phyloP scores from a whole-genome alignment of 2,888 invertebrate genomes.

The Eupithecia exiguata region DNA sequence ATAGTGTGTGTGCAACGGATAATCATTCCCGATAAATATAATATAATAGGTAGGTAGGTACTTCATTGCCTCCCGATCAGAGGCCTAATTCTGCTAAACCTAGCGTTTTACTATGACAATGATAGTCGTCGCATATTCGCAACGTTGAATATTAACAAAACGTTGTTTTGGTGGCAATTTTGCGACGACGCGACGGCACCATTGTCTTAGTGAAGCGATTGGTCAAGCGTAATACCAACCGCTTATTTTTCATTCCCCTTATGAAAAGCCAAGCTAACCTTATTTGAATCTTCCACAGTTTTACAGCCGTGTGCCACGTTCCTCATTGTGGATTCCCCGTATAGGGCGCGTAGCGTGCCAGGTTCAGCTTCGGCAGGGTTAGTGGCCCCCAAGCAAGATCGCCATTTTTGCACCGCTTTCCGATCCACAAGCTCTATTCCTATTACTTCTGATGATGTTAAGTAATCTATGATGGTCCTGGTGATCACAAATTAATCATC shows the following conservation, averaged over 20 bases:
- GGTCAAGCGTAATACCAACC: no score
- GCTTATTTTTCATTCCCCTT: not conserved
- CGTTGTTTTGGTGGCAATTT: not conserved
- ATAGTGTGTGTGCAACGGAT: not conserved
- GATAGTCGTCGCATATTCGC: not conserved
- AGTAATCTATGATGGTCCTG: slow-evolving; percentile 85
- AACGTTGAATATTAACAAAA: not conserved
- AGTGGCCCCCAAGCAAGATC: slow-evolving; percentile 85
- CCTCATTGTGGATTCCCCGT: slow-evolving; percentile 86
- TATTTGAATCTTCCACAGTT: slow-evolving; percentile 79
- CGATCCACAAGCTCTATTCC: slow-evolving; percentile 89
- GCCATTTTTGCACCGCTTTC: slow-evolving; percentile 86
- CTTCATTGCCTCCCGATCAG: no score
- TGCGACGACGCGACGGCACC: not conserved
- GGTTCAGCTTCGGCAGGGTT: slow-evolving; percentile 86
- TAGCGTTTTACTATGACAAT: not conserved
- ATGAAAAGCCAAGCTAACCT: slow-evolving; percentile 48
- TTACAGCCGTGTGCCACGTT: slow-evolving; percentile 90
- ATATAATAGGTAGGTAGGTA: no score
- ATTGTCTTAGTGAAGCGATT: not conserved
- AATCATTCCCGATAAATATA: no score
- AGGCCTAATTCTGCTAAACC: not conserved
- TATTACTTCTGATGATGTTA: slow-evolving; percentile 88
- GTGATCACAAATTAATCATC: slow-evolving; percentile 15
- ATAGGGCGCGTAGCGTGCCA: slow-evolving; percentile 85